phyloP scores from a whole-genome alignment of 92 coral and sea anemone species.

The Actinostola sp. region DNA sequence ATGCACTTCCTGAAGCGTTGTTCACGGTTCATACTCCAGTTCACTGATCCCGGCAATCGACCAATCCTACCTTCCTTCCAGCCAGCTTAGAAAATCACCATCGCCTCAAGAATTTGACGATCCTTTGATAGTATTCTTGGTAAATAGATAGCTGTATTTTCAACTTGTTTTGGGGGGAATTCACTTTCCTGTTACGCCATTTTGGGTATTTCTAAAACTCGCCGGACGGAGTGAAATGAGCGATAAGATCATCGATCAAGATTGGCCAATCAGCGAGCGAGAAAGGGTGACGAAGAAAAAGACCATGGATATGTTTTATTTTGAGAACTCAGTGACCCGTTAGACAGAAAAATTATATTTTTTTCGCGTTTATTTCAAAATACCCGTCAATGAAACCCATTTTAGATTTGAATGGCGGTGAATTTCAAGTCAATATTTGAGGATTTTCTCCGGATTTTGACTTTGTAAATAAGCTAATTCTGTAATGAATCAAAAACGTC shows the following conservation, averaged over 20 bases:
- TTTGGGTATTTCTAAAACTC: slow-evolving; percentile 18
- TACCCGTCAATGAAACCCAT: slow-evolving; percentile 5
- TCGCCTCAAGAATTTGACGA: not conserved
- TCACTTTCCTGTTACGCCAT: slow-evolving; percentile 34
- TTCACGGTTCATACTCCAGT: slow-evolving; percentile 17
- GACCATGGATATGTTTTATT: not conserved
- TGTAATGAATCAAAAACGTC: not conserved
- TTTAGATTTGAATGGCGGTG: not conserved
- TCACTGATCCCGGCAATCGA: slow-evolving; percentile 10
- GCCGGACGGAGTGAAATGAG: not conserved
- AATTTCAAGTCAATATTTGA: no score
- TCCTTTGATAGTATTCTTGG: not conserved
- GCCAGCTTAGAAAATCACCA: slow-evolving; percentile 13
- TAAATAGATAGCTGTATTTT: not conserved
- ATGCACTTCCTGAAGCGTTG: not conserved
- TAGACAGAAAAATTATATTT: slow-evolving; percentile 11
- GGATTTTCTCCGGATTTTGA: not conserved
- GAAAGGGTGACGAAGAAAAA: not conserved
- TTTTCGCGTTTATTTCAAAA: not conserved
- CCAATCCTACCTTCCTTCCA: slow-evolving; percentile 6
- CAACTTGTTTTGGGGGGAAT: not conserved
- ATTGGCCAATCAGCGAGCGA: slow-evolving; percentile 34
- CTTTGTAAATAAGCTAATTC: not conserved
- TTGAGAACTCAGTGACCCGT: slow-evolving; percentile 42
- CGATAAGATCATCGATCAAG: slow-evolving; percentile 48